Conservation (phyloP, 2,888 invertebrate species). For the Clitarchus hookeri region DNA sequence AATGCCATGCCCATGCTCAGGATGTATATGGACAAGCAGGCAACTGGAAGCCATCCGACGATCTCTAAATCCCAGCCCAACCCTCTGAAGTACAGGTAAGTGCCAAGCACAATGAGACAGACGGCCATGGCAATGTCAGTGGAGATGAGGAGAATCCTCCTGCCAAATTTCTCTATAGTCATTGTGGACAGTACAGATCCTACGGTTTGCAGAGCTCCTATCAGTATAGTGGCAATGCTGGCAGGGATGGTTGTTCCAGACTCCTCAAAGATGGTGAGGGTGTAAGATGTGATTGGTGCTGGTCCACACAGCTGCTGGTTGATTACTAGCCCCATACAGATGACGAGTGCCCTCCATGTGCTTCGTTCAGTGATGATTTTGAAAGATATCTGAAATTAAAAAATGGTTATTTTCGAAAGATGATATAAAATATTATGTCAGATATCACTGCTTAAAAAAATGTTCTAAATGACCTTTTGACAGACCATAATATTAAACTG, state of each 20-base stretch:
- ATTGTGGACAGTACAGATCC: background rate
- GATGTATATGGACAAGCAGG: slow-evolving; percentile 32
- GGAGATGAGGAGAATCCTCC: background rate
- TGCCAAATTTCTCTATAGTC: background rate
- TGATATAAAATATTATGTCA: too few relatives aligned
- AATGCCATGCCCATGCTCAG: background rate
- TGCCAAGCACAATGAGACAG: background rate
- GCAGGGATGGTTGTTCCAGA: background rate
- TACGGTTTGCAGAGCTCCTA: background rate
- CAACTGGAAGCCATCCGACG: slow-evolving; percentile 32
- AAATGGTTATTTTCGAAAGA: background rate
- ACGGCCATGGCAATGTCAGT: background rate
- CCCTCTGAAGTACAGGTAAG: slow-evolving; percentile 38
- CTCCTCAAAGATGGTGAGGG: background rate
- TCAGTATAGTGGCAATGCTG: background rate
- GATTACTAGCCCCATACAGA: background rate
- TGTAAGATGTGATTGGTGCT: background rate
- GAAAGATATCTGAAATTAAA: background rate
- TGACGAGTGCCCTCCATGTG: background rate
- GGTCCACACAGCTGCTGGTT: background rate
- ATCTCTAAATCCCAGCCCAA: slow-evolving; percentile 35
- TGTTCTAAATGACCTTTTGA: too few relatives aligned
- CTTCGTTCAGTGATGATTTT: background rate
- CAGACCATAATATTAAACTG: too few relatives aligned
- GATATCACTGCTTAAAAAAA: too few relatives aligned